Percentiles rank a stretch among this genome's conserved stretches.
phyloP scores from a whole-genome alignment of 2,888 invertebrate species.

The Polyploca ridens region DNA sequence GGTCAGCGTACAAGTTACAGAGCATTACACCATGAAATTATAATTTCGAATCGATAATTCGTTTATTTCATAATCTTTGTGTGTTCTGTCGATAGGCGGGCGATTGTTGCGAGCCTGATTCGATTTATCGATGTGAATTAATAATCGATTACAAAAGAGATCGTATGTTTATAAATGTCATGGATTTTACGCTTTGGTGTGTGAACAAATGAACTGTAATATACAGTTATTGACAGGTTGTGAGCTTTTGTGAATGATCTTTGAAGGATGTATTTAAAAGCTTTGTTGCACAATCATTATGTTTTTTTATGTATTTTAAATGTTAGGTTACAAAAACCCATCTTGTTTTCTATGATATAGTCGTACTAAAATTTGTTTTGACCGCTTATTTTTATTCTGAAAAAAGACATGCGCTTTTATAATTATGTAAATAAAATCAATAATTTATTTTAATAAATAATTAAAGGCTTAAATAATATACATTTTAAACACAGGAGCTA shows the following conservation, averaged over 20 bases:
- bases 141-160: constrained; percentile 62
- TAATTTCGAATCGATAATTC: constrained; percentile 48
- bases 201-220: constrained; percentile 51
- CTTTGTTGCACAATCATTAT: constrained; percentile 8
- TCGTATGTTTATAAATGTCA: constrained; percentile 69
- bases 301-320: background rate
- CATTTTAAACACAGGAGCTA: background rate
- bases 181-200: constrained; percentile 59
- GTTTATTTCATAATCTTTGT: constrained; percentile 50
- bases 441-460: background rate
- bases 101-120: constrained; percentile 51
- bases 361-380: no score
- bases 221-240: constrained; percentile 33
- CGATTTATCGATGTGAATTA: constrained; percentile 52
- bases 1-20: constrained; percentile 50
- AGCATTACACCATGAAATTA: constrained; percentile 52
- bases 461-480: no score
- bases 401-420: background rate
- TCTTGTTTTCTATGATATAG: background rate
- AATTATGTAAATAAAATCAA: background rate
- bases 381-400: no score
- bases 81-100: constrained; percentile 43
- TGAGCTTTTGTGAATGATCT: constrained; percentile 11
- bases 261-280: constrained; percentile 16
- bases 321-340: background rate